phyloP scores from a whole-genome alignment of 2,113 vertebrate species.

The Antechinus stuartii region DNA sequence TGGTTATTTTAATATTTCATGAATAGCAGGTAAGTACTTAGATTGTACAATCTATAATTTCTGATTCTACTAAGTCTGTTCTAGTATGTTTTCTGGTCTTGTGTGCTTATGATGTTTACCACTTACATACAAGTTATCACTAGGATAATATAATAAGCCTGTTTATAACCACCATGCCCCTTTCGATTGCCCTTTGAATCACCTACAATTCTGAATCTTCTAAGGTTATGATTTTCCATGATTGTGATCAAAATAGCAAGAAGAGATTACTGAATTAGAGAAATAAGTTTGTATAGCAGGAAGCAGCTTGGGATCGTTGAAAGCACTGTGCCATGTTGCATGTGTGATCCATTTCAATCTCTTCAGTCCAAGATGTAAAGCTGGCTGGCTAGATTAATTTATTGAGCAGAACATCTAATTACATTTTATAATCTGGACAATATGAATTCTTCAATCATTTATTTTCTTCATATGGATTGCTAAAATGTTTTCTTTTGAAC shows the following conservation, averaged over 20 bases:
- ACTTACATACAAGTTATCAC: background rate
- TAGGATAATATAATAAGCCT: background rate
- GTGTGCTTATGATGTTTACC: background rate
- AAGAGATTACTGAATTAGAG: background rate
- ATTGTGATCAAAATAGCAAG: background rate
- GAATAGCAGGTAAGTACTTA: background rate
- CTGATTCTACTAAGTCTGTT: background rate
- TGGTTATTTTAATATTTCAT: conserved; percentile 5
- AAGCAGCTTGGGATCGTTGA: background rate
- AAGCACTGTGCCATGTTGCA: background rate
- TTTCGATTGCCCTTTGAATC: background rate
- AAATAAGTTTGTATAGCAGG: background rate
- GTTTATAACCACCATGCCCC: background rate
- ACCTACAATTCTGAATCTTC: background rate
- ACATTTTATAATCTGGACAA: background rate
- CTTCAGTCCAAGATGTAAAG: background rate
- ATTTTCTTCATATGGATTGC: background rate
- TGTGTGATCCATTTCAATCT: background rate
- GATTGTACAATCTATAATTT: background rate
- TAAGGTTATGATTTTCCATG: background rate
- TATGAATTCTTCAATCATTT: background rate
- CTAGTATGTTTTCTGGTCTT: background rate
- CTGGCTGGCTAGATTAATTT: background rate
- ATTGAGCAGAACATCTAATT: background rate
- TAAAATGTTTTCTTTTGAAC: background rate